Evolutionary conservation across 2,888 invertebrate genomes (phyloP), one percentile per base, ranked within the genome.

Genomic region (Epinotia bilunana): DNA sequence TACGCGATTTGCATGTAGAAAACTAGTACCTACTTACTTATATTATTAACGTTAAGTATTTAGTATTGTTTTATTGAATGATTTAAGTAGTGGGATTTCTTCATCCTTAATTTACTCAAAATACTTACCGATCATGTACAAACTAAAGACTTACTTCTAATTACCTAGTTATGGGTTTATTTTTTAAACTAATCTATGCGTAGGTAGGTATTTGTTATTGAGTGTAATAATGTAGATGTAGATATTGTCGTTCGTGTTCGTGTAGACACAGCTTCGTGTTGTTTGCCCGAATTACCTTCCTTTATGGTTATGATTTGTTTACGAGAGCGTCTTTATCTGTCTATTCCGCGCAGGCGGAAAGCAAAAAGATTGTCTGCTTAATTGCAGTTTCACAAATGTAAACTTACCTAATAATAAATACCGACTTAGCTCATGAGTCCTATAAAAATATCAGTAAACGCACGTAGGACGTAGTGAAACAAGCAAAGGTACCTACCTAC

Each of bases 301-400:
- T 69, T 69, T 60, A 69, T 69, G 69, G 46, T 69, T 60, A 69
- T 69, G 69, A 60, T 46, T 69, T 69, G 69, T 69, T 69, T 69
- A 60, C 58, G 60, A 60, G 69, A 46, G 20, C 46, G 53, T 53
- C 53, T 53, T 53, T 68, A 46, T 58, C 68, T 69, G 23, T 69
- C 58, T 69, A 53, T 53, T 53, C 53, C 53, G 53, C 28, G 13
- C 69, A 69, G n/a, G 60, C 60, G 69, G 28, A 69, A 46, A 60
- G 46, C 33, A 69, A 13, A 60, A 69, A 49, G 16, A 23, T 60
- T 49, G 28, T 60, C 28, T 46, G 4, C 13, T 43, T 68, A 68
- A 68, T 43, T 2, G 18, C 12, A 68, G 20, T 20, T 68, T 43
- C 16, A 43, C 9, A 43, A 43, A 33, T 9, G 9, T 33, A 9